Base-by-base conservation (phyloP, 2,888 invertebrate species). In the Cataglyphis altisquamis region DNA sequence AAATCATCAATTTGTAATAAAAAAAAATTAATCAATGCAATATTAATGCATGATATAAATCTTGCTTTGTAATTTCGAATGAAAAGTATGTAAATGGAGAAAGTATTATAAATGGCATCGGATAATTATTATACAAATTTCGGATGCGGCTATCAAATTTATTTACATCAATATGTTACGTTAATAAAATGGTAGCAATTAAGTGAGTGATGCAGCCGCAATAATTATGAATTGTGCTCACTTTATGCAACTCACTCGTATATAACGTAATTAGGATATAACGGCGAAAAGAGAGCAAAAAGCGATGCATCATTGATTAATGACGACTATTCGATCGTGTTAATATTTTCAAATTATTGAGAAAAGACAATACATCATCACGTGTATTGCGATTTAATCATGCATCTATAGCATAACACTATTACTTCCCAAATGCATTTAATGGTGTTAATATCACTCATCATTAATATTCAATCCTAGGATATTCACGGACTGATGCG, bases 171-270 rank as follows among this genome's bases (percentile, higher is more conserved):
- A 78, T 60, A 60, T 36, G 32, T 70, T 70, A 36, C 45, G 78
- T 8, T 8, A 18, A 80, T 80, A 80, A 80, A 80, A 80, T 45
- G 78, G 12, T 62, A 60, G 60, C 60, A 80, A 80, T 80, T 80
- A 80, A 80, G 70, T 78, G 57, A 78, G 55, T 62, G 77, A 77
- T 67, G 55, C n/a, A 41, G 12, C 55, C 29, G 60, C 25, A 70
- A 70, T 70, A 80, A 80, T 80, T 80, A 68, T 57, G 60, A 9
- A 60, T 80, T 70, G 78, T 60, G 45, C 21, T 80, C 57, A 70
- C 41, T 80, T 80, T 70, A 80, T 77, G 39, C 55, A 55, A 39
- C 25, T 77, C 55, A 52, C 67, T 67, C 55, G 39, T 77, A 39
- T 67, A 12, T 39, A 66, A 75, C 39, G 55, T 77, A 67, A 77